These are phyloP conservation scores for Sylvilagus bachmani DNA, from an alignment of 2,113 vertebrate genomes.

Conservation along the genomic window DNA sequence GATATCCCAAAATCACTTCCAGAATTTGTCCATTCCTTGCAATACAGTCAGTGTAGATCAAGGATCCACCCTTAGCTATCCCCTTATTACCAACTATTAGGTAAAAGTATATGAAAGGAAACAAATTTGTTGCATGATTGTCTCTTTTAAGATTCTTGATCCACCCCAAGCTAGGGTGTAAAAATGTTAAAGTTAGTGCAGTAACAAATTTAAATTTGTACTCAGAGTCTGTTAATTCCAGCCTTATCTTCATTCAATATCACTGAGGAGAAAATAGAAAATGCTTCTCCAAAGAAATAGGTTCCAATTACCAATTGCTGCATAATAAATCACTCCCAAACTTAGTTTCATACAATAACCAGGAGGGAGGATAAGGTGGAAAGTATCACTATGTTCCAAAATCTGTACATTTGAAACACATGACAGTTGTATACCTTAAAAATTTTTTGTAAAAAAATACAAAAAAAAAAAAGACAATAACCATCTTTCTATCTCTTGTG, in stretches of 20 bases:
- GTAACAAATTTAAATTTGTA: not conserved
- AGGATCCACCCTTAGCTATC: not conserved
- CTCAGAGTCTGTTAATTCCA: not conserved
- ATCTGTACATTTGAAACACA: too few relatives aligned
- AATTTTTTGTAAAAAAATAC: too few relatives aligned
- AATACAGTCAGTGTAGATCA: not conserved
- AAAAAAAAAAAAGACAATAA: not conserved
- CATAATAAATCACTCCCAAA: not conserved
- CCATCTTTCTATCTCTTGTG: not conserved
- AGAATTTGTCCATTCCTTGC: not conserved
- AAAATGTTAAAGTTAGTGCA: not conserved
- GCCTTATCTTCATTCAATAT: not conserved
- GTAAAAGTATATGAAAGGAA: not conserved
- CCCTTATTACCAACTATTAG: not conserved
- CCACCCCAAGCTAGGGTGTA: not conserved
- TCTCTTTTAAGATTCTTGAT: not conserved
- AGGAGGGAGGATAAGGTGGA: too few relatives aligned
- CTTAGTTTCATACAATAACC: not conserved
- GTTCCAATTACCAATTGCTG: not conserved
- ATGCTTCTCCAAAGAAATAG: conserved; percentile 4
- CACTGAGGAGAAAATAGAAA: not conserved
- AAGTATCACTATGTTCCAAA: too few relatives aligned
- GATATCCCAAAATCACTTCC: not conserved
- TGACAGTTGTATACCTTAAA: too few relatives aligned
- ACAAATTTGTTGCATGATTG: not conserved